These are phyloP conservation scores for Taxidea taxus DNA, from an alignment of 2,113 vertebrate genomes.

Conservation along the genomic window DNA sequence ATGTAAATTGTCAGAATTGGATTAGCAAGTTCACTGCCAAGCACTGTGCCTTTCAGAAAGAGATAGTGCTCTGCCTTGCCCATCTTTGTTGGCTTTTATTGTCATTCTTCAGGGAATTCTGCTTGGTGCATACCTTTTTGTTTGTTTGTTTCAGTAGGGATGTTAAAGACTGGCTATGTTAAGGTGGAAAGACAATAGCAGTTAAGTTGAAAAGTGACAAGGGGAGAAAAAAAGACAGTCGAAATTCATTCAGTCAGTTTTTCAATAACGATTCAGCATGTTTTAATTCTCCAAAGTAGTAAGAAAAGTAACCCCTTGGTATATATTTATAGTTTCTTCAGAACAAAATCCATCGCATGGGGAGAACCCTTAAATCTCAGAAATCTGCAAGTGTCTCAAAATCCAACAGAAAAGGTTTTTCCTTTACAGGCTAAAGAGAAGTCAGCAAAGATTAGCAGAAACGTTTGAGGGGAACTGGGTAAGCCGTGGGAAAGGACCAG, in stretches of 20 bases:
- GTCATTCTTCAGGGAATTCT: neutral
- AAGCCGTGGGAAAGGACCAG: neutral
- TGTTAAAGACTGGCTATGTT: neutral
- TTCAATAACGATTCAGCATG: neutral
- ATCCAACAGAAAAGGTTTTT: neutral
- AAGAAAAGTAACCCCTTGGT: neutral
- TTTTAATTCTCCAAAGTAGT: neutral
- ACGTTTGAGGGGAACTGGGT: neutral
- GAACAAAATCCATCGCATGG: neutral
- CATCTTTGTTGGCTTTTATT: too few species aligned
- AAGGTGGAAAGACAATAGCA: neutral
- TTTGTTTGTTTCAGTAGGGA: neutral
- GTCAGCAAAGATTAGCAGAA: neutral
- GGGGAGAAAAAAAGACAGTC: neutral
- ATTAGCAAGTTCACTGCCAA: neutral
- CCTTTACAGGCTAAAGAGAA: neutral
- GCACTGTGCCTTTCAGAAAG: neutral
- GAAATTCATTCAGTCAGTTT: neutral
- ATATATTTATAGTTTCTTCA: neutral
- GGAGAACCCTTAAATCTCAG: neutral
- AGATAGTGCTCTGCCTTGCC: neutral
- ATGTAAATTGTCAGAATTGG: neutral
- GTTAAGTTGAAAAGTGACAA: neutral
- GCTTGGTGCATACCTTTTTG: neutral
- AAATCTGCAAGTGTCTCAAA: neutral